Conservation (phyloP, 2,113 vertebrate genomes). For the Tricholaema leucomelas region DNA sequence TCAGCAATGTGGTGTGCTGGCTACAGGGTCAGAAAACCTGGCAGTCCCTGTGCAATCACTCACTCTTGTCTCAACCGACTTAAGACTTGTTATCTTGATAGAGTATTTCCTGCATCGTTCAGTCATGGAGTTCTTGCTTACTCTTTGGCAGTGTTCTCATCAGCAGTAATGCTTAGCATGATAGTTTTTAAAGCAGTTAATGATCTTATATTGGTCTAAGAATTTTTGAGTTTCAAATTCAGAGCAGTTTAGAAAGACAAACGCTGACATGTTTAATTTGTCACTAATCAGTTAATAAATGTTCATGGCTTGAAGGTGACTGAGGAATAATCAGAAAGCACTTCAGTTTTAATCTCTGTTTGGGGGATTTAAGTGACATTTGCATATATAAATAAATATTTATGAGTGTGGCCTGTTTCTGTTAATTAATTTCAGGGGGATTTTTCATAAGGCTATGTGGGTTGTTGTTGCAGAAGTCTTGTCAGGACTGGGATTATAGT, state of each 20-base stretch:
- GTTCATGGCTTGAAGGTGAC: not conserved
- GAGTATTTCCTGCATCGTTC: rapidly evolving
- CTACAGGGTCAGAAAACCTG: not conserved
- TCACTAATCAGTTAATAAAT: not conserved
- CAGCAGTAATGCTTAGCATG: not conserved
- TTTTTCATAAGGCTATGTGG: not conserved
- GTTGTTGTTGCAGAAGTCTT: not conserved
- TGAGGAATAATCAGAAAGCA: not conserved
- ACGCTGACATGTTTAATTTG: not conserved
- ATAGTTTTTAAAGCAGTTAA: not conserved
- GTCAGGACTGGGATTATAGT: not conserved
- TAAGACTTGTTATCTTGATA: not conserved
- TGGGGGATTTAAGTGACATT: not conserved
- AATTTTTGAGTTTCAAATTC: not conserved
- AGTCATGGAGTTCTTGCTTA: not conserved
- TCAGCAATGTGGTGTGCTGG: not conserved
- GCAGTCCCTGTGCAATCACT: not conserved
- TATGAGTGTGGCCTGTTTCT: not conserved
- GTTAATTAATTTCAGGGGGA: conserved; percentile 49
- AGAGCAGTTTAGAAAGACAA: not conserved
- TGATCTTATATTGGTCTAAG: not conserved
- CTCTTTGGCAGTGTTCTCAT: not conserved
- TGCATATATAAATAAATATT: not conserved
- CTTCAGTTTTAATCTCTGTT: not conserved
- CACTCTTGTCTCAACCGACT: not conserved